Conservation (phyloP, 2,113 vertebrate genomes). For the Triplophysa tibetana region DNA sequence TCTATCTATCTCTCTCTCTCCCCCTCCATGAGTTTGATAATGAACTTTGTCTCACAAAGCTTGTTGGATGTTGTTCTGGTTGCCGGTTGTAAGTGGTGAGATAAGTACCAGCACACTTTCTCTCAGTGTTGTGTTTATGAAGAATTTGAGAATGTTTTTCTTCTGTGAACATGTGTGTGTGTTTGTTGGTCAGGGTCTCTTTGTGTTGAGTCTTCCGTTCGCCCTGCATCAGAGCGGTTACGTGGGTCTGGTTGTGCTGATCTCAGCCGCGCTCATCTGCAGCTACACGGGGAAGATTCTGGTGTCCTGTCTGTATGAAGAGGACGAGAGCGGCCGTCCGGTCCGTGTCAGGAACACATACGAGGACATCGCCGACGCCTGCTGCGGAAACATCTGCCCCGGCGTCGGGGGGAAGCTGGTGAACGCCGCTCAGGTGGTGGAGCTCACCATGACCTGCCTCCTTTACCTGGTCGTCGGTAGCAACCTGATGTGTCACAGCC, state of each 20-base stretch:
- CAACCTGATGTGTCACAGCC: conserved; percentile 75
- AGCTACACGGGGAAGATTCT: conserved; percentile 81
- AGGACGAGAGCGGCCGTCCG: conserved; percentile 66
- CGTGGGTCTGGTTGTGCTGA: conserved; percentile 72
- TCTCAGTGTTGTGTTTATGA: too few relatives aligned
- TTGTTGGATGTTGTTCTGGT: too few relatives aligned
- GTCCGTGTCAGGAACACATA: conserved; percentile 74
- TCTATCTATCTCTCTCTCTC: too few relatives aligned
- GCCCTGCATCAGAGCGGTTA: conserved; percentile 77
- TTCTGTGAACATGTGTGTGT: not conserved
- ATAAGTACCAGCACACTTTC: too few relatives aligned
- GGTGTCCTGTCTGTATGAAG: conserved; percentile 76
- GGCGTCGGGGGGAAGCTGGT: conserved; percentile 69
- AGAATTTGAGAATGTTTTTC: too few relatives aligned
- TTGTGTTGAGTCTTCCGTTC: conserved; percentile 77
- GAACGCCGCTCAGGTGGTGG: conserved; percentile 70
- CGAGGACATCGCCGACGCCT: conserved; percentile 74
- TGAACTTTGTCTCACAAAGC: too few relatives aligned
- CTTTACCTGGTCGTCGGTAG: conserved; percentile 78
- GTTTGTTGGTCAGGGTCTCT: conserved; percentile 74
- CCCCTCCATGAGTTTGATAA: too few relatives aligned
- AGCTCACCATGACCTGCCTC: conserved; percentile 84
- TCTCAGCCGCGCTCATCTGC: conserved; percentile 73
- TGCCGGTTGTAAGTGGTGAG: too few relatives aligned
- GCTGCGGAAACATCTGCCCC: conserved; percentile 68